These are phyloP conservation scores for Microcebus murinus DNA, from an alignment of 2,113 vertebrate species.

Conservation along the genomic window DNA sequence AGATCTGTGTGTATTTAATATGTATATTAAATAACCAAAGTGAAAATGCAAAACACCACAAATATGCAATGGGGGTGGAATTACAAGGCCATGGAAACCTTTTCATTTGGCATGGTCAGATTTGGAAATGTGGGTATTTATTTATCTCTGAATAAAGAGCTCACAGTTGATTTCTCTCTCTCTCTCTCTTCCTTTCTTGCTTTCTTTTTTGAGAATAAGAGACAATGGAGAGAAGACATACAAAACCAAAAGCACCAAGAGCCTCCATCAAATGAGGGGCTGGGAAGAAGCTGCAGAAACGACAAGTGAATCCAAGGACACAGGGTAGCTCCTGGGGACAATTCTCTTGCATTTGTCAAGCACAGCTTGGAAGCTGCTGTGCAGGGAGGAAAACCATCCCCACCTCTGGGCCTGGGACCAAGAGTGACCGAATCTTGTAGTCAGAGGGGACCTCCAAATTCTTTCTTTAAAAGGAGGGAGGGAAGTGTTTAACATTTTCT, in stretches of 20 bases:
- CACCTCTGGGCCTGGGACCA: conserved; percentile 50
- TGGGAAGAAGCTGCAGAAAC: not conserved
- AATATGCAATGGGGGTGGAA: conserved; percentile 62
- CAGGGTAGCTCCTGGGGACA: not conserved
- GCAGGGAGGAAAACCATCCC: not conserved
- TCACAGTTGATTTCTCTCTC: not conserved
- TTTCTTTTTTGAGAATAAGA: not conserved
- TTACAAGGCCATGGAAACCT: conserved; percentile 70
- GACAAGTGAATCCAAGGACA: not conserved
- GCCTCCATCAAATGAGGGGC: not conserved
- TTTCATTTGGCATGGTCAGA: conserved; percentile 59
- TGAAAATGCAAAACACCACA: conserved; percentile 78
- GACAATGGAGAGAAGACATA: not conserved
- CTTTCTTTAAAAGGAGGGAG: conserved; percentile 36
- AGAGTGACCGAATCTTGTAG: conserved; percentile 20
- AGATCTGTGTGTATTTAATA: conserved; percentile 68
- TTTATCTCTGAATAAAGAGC: conserved; percentile 59
- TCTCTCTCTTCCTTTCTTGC: rapidly evolving
- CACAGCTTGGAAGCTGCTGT: not conserved
- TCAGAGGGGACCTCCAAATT: not conserved
- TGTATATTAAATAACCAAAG: conserved; percentile 78
- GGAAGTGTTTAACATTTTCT: not conserved
- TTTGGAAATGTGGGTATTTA: conserved; percentile 45
- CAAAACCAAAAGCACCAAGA: not conserved
- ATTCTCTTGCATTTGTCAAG: not conserved